A percentile compares a stretch with the other conserved stretches of the same genome.
Conservation (phyloP, 30 jellyfish, hydroid and myxozoan genomes). For the Turritopsis rubra region DNA sequence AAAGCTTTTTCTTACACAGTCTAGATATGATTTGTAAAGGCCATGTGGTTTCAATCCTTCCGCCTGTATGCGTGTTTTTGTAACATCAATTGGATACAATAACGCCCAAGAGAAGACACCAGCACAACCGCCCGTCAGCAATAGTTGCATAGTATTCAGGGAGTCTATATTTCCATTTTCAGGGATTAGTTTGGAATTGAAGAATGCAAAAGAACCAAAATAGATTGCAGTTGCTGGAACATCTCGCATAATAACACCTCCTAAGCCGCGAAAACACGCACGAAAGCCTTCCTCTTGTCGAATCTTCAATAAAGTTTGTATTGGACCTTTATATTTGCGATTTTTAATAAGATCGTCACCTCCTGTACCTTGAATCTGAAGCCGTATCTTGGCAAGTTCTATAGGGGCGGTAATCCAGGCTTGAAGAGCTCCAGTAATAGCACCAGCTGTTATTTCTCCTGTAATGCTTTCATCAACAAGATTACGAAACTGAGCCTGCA, state of each 20-base stretch:
- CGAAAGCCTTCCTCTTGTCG: constrained; percentile 11
- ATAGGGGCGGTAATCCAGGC: constrained; percentile 38
- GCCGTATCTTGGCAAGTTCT: constrained; percentile 32
- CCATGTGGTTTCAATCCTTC: constrained; percentile 36
- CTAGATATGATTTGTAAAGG: not conserved
- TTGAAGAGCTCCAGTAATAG: constrained; percentile 31
- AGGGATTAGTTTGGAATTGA: constrained; percentile 3
- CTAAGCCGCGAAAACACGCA: constrained; percentile 34
- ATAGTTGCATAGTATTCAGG: not conserved
- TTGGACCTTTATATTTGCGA: constrained; percentile 33
- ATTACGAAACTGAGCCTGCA: constrained; percentile 27
- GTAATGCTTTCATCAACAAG: constrained; percentile 11
- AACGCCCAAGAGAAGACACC: constrained; percentile 40
- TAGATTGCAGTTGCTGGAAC: constrained; percentile 40
- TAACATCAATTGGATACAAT: constrained; percentile 38
- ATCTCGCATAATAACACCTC: constrained; percentile 30
- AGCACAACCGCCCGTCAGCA: constrained; percentile 37
- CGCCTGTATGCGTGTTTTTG: constrained; percentile 48
- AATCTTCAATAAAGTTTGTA: constrained; percentile 18
- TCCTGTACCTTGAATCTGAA: constrained; percentile 43
- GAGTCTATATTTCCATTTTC: constrained; percentile 23
- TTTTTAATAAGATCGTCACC: not conserved
- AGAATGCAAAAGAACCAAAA: constrained; percentile 16
- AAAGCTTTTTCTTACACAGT: constrained; percentile 16
- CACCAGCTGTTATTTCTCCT: constrained; percentile 45